Evolutionary conservation across 2,113 vertebrate species (phyloP), one percentile per base, ranked within the genome.

Genomic region (Nanger granti): DNA sequence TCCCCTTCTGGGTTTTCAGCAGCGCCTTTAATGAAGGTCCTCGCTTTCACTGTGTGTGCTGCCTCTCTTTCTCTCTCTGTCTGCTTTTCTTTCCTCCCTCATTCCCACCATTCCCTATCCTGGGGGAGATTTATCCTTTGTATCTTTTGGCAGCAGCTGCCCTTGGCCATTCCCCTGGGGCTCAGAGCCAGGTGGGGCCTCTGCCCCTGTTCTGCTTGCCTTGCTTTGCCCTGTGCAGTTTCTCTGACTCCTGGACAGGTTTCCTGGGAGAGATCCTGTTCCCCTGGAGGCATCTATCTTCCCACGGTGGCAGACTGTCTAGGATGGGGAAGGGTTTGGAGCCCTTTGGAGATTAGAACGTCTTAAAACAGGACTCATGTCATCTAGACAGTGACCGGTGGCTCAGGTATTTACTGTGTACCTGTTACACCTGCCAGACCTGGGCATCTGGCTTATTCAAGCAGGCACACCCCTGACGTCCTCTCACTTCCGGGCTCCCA

Each of bases 201-300:
- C 64, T 37, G 54, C 13, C 41, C 7, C 69, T 29, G 28, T 15
- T 55, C 60, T 2, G 1, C 41, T 59, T 49, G 66, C 66, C 37
- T 29, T 54, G n/a, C 59, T 29, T 10, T 54, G 69, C n/a, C n/a
- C 29, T 17, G 34, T 44, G 47, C 14, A 59, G 49, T 64, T 57
- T 54, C 52, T 82, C 52, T 82, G 80, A 59, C 66, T 59, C 59
- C 91, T 24, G 34, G 41, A 62, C 84, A 91, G 80, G 94, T 93
- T 96, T 97, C 96, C 97, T 9, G 66, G 97, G 92, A 85, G 89
- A 94, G 88, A 54, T 7, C 29, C 29, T 1, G 8, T 59, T 52
- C 79, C 79, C 60, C 37, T 29, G 92, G 97, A 92, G 47, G 76
- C 18, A 1, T 4, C 44, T n/a, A 12, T 93, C 49, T 89, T 93